A percentile compares a stretch with the other conserved stretches of the same genome.
Conservation (phyloP, 2,113 vertebrate genomes). For the Stomatorhinus ivindoensis region DNA sequence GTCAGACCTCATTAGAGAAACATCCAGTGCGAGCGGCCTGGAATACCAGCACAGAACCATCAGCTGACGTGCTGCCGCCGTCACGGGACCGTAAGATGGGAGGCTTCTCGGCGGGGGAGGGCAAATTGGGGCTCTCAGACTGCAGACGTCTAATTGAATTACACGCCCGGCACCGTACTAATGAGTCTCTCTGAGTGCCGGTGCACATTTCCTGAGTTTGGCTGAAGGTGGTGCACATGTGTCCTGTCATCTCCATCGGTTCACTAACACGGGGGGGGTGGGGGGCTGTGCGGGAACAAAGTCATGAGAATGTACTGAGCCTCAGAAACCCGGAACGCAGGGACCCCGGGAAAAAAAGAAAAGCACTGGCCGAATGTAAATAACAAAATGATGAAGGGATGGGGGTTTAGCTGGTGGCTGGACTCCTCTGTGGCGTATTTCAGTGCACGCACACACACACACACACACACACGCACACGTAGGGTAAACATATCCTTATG, state of each 20-base stretch:
- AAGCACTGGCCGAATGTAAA: constrained; percentile 36
- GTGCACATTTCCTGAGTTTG: not conserved
- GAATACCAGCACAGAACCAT: not conserved
- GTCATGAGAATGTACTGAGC: not conserved
- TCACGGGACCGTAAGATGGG: not conserved
- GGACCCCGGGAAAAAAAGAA: constrained; percentile 7
- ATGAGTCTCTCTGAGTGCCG: not conserved
- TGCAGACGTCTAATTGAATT: not conserved
- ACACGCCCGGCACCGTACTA: not conserved
- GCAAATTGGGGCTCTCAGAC: not conserved
- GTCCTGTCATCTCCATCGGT: not conserved
- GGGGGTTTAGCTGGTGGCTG: not conserved
- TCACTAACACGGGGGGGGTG: not conserved
- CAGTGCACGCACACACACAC: not conserved
- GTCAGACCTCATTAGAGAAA: constrained; percentile 33
- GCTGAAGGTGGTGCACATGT: not conserved
- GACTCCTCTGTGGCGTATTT: not conserved
- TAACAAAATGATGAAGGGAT: constrained; percentile 30
- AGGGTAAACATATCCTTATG: too few species aligned
- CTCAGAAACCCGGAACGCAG: not conserved
- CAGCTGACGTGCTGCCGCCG: not conserved
- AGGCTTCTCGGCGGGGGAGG: not conserved
- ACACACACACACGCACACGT: not conserved
- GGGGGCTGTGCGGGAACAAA: not conserved
- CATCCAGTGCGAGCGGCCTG: constrained; percentile 23